Base-by-base conservation (phyloP, 2,113 vertebrate species). In the Syngnathus floridae region DNA sequence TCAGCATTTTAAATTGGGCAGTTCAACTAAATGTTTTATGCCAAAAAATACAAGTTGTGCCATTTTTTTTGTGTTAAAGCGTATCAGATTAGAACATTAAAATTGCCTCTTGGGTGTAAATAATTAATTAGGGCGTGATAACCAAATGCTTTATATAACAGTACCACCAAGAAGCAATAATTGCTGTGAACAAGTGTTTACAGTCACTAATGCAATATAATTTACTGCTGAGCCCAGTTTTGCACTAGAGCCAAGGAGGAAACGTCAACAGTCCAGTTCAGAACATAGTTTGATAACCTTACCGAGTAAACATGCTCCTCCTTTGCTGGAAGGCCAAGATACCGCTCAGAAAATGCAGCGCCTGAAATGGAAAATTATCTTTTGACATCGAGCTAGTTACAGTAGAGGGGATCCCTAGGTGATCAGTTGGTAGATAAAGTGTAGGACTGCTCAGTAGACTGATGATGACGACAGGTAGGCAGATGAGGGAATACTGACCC, bases 261-360 rank as follows among this genome's bases (percentile, higher is more conserved):
- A 55, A 31, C 52, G 4, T 60, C 4, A 11, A 2, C 35, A 35
- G 54, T 1, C 31, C 0, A 9, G 35, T n/a, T 66, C 16, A 21
- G 8, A 65, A 40, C 22, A 19, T 26, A 65, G 1, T 10, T 54
- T 62, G 2, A 9, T 5, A 73, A 52, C 21, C 83, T 87, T 76
- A 93, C 92, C 75, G 66, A 87, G 69, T 93, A 93, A 26, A 86
- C 81, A 26, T 90, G 90, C 63, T 91, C 92, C 49, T 93, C 91
- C 69, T 90, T 91, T 35, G 88, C 76, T 70, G 91, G 91, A 67
- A 90, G 80, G 9, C 92, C 91, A 1, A 93, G 79, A 78, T 89
- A 93, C 54, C 91, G 76, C 78, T 93, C 92, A 0, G 92, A 91
- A 78, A 93, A 91, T 1, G 91, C 87, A 48, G 91, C 89, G 69